phyloP scores from a whole-genome alignment of 2,888 invertebrate species.

The Caenorhabditis panamensis region DNA sequence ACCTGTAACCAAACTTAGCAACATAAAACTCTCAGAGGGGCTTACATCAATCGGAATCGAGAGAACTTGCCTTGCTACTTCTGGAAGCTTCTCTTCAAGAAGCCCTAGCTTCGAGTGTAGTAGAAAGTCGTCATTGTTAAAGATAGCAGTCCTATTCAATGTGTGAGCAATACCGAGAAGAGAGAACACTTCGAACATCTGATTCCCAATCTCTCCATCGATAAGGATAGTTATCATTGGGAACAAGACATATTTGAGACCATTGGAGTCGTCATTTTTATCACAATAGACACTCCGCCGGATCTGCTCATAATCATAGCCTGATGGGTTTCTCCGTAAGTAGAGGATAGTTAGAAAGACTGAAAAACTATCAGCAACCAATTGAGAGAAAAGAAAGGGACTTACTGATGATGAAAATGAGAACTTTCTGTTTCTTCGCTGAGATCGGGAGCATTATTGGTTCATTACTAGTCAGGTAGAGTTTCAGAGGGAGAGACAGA shows the following conservation, averaged over 20 bases:
- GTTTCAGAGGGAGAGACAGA: too few species aligned
- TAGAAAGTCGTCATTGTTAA: conserved; percentile 36
- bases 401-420: too few species aligned
- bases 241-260: conserved; percentile 13
- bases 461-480: too few species aligned
- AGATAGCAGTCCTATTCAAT: conserved; percentile 53
- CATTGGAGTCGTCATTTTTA: neutral
- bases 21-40: neutral
- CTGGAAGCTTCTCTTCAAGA: conserved; percentile 11
- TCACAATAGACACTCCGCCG: conserved; percentile 20
- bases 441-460: neutral
- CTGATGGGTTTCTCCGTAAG: neutral
- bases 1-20: conserved; percentile 9
- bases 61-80: conserved; percentile 4
- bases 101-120: conserved; percentile 15
- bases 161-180: conserved; percentile 41
- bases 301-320: conserved; percentile 22
- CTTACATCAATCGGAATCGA: conserved; percentile 37
- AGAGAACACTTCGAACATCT: conserved; percentile 52
- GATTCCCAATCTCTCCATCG: conserved; percentile 50
- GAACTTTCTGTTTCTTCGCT: neutral
- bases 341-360: neutral
- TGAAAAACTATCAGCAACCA: conserved; percentile 6
- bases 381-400: too few species aligned
- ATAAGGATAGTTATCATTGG: conserved; percentile 21